phyloP scores from a whole-genome alignment of 2,888 invertebrate genomes.

The Trichopoda pennipes region DNA sequence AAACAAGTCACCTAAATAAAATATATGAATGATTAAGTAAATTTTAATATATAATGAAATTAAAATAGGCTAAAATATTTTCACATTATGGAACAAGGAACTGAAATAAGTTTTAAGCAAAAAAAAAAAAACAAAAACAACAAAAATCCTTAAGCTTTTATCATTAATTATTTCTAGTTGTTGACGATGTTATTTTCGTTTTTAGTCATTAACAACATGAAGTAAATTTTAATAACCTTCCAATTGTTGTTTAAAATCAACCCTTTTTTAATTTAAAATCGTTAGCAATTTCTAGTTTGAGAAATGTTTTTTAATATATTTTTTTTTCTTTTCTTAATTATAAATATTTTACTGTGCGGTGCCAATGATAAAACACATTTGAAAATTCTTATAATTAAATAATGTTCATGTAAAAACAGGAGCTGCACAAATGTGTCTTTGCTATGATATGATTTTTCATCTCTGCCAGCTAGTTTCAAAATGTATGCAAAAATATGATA shows the following conservation, averaged over 20 bases:
- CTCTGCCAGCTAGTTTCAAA: too few relatives aligned
- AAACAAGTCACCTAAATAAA: slow-evolving; percentile 46
- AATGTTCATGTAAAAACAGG: too few relatives aligned
- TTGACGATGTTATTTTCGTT: not conserved
- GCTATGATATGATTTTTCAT: too few relatives aligned
- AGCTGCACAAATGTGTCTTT: too few relatives aligned
- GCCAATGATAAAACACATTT: too few relatives aligned
- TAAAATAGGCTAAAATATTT: slow-evolving; percentile 15
- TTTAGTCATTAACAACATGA: too few relatives aligned
- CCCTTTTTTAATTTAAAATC: not conserved
- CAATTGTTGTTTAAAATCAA: not conserved
- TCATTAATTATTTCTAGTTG: slow-evolving; percentile 22
- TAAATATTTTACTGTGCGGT: too few relatives aligned
- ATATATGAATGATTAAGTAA: slow-evolving; percentile 31
- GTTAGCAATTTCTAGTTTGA: not conserved
- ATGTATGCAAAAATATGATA: too few relatives aligned
- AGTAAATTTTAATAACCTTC: not conserved
- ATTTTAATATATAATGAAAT: slow-evolving; percentile 10
- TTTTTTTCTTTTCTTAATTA: too few relatives aligned
- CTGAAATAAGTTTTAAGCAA: not conserved
- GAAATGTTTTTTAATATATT: not conserved
- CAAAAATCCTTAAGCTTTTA: not conserved
- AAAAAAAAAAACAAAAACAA: slow-evolving; percentile 1
- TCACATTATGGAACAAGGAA: not conserved
- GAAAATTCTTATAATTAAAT: too few relatives aligned